Evolutionary conservation across 2,888 invertebrate genomes (phyloP).

Genomic region (Metellina segmentata): DNA sequence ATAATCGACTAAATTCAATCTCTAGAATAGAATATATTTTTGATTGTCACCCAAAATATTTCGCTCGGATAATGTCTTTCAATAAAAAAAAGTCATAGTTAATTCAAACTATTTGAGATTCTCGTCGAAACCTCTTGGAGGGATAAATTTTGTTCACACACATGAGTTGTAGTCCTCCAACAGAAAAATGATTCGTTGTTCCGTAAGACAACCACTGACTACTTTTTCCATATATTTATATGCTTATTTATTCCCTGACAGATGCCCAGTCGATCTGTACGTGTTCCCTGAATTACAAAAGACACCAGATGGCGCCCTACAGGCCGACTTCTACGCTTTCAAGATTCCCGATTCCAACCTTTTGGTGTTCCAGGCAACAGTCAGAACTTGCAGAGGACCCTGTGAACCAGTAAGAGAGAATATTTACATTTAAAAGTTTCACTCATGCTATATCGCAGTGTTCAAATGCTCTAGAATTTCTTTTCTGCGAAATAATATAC

Average conservation of each 20-base stretch:
- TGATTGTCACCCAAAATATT: no score
- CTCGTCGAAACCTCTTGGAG: no score
- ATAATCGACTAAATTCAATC: no score
- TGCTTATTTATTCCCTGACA: slow-evolving; percentile 80
- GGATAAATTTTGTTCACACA: no score
- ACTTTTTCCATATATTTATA: not conserved
- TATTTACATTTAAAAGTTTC: not conserved
- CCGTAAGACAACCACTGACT: not conserved
- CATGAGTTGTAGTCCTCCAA: no score
- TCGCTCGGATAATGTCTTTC: no score
- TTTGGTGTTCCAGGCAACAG: slow-evolving; percentile 95
- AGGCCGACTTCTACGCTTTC: slow-evolving; percentile 95
- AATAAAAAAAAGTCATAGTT: no score
- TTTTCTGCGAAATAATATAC: no score
- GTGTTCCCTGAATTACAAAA: slow-evolving; percentile 95
- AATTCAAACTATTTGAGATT: no score
- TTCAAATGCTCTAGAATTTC: not conserved
- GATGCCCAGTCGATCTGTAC: slow-evolving; percentile 92
- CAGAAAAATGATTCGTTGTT: no score
- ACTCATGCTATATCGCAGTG: not conserved
- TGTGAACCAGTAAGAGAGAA: slow-evolving; percentile 88
- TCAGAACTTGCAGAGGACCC: slow-evolving; percentile 92
- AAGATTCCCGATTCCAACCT: slow-evolving; percentile 97
- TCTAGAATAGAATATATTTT: no score
- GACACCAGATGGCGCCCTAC: slow-evolving; percentile 90